phyloP scores from a whole-genome alignment of 2,113 vertebrate species.

The Erpornis zantholeuca region DNA sequence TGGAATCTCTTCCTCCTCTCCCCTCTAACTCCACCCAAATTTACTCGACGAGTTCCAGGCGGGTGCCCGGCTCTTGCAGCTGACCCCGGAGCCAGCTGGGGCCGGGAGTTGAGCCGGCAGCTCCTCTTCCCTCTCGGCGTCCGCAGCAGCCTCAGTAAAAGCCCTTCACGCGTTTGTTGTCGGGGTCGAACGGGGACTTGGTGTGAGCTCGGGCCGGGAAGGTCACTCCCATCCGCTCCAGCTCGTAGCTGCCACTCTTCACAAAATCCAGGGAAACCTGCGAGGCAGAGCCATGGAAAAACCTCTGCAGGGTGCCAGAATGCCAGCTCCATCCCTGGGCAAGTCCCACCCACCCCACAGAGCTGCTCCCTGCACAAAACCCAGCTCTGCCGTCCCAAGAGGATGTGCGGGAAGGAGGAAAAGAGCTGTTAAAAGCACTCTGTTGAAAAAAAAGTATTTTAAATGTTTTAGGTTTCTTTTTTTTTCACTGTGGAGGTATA shows the following conservation, averaged over 20 bases:
- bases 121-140: background rate
- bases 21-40: background rate
- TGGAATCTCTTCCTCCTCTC: background rate
- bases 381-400: background rate
- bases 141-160: conserved; percentile 67
- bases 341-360: background rate
- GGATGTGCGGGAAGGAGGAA: background rate
- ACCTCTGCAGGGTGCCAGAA: rapidly evolving
- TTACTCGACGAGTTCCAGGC: background rate
- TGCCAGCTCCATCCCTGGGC: background rate
- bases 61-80: rapidly evolving
- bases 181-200: conserved; percentile 89
- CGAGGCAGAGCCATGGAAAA: background rate
- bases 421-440: background rate
- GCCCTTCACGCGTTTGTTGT: conserved; percentile 90
- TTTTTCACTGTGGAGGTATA: background rate
- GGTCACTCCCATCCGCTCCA: conserved; percentile 90
- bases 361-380: background rate
- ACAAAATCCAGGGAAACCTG: conserved; percentile 89
- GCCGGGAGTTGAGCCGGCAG: background rate
- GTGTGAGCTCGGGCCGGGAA: conserved; percentile 85
- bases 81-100: background rate
- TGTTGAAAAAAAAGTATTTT: background rate
- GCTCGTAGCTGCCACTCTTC: conserved; percentile 81
- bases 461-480: background rate